Evolutionary conservation across 2,888 invertebrate genomes (phyloP), one percentile per base, ranked within the genome.

Genomic region (Trachelus stipa): DNA sequence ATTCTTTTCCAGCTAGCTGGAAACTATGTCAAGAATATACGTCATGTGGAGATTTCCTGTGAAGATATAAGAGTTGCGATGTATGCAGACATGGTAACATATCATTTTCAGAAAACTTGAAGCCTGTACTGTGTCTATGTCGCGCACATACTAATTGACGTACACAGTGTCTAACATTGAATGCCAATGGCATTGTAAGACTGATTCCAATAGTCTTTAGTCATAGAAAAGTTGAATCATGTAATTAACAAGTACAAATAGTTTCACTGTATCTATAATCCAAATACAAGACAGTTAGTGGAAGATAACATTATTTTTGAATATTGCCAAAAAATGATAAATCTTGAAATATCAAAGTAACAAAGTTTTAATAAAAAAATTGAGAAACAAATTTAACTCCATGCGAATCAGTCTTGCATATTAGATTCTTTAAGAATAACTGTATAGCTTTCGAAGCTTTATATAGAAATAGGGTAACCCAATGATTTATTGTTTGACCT

Each of bases 61-160:
- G 96, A 98, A 90, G 99, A 99, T 91, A 97, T 99, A 89, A 96
- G 97, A 93, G 98, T 99, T 77, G 98, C 99, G 76, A 98, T 99
- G 97, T 98, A 97, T 91, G 99, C 98, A 77, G 99, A 99, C 91
- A 98, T 98, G 95, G 98, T 98, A 92, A 91, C 79, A 81, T 78
- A 85, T 83, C 78, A 81, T 84, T 83, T 85, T 84, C 73, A 81
- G 75, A 80, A 82, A 77, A 76, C 76, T 83, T 82, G 74, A 80
- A 81, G 81, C 81, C 81, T 83, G 80, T 81, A 78, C 75, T 82
- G 78, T 82, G 79, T 82, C 76, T 85, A 79, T 83, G 77, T 83
- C 79, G 76, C 82, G 82, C 83, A 82, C 83, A 82, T 80, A 79
- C 30, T 35, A 74, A 23, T 74, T 35, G 74, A 34, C 30, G 74